These are phyloP conservation scores for Achroia grisella DNA, from an alignment of 1,140 invertebrate species.

Conservation along the genomic window DNA sequence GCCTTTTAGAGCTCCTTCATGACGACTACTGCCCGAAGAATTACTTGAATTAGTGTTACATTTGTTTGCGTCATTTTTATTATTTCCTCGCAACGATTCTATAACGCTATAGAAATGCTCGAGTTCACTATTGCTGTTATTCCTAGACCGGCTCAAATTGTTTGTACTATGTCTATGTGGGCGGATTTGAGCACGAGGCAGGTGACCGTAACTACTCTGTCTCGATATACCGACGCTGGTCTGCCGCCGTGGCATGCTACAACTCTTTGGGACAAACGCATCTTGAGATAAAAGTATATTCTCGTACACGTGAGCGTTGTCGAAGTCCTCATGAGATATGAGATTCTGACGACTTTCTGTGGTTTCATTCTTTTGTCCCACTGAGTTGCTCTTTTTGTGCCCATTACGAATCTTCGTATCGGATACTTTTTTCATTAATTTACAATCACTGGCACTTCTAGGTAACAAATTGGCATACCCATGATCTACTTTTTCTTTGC, in stretches of 20 bases:
- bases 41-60: slow-evolving; percentile 41
- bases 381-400: slow-evolving; percentile 68
- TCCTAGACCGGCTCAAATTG: slow-evolving; percentile 39
- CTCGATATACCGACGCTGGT: slow-evolving; percentile 34
- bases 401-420: slow-evolving; percentile 40
- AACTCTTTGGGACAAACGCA: slow-evolving; percentile 46
- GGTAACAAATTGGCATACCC: slow-evolving; percentile 56
- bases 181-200: slow-evolving; percentile 46
- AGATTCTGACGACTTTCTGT: slow-evolving; percentile 68
- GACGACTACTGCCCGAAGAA: slow-evolving; percentile 41
- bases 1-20: slow-evolving; percentile 9
- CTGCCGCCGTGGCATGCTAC: slow-evolving; percentile 63
- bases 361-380: slow-evolving; percentile 56
- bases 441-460: slow-evolving; percentile 60
- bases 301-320: slow-evolving; percentile 64
- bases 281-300: slow-evolving; percentile 53
- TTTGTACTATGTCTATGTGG: slow-evolving; percentile 42
- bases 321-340: slow-evolving; percentile 55
- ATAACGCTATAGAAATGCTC: slow-evolving; percentile 56
- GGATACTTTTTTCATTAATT: slow-evolving; percentile 47
- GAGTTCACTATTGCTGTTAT: slow-evolving; percentile 33
- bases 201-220: slow-evolving; percentile 50
- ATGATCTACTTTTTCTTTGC: slow-evolving; percentile 28
- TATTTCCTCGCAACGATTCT: slow-evolving; percentile 39
- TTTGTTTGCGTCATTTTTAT: slow-evolving; percentile 13